A percentile compares a stretch with the other conserved stretches of the same genome.
Conservation (phyloP, 2,797 vertebrate genomes). For the Anguilla obscura region DNA sequence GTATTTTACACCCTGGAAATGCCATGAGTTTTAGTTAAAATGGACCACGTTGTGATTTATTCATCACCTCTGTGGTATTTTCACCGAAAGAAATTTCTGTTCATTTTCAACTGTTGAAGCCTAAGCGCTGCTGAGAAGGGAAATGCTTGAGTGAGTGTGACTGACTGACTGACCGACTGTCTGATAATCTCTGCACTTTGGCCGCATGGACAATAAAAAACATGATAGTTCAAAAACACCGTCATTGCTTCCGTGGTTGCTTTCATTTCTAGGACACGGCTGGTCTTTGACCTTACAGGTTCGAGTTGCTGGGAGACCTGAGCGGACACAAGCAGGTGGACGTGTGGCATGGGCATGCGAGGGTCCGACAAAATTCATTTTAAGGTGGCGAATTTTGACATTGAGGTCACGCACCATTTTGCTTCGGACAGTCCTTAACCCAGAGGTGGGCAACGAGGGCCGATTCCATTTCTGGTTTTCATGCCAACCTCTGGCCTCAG, state of each 20-base stretch:
- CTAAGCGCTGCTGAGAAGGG: background rate
- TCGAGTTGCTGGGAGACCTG: background rate
- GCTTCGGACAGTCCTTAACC: background rate
- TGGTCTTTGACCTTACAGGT: background rate
- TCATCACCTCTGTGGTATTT: background rate
- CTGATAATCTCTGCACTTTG: background rate
- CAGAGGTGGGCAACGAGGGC: too few relatives aligned
- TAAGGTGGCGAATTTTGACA: background rate
- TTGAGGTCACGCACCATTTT: background rate
- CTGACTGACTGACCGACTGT: background rate
- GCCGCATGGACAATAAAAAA: constrained; percentile 8
- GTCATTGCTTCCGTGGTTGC: background rate
- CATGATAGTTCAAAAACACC: background rate
- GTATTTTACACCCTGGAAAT: background rate
- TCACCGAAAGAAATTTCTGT: background rate
- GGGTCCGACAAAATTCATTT: background rate
- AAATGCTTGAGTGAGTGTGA: background rate
- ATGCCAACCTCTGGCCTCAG: too few relatives aligned
- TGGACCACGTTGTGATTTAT: background rate
- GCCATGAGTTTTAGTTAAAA: background rate
- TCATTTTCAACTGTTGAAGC: background rate
- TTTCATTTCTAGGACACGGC: background rate
- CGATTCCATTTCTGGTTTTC: too few relatives aligned
- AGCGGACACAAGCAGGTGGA: background rate
- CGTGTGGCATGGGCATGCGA: too few relatives aligned